Evolutionary conservation across 2,888 invertebrate species (phyloP), one percentile per base, ranked within the genome.

Genomic region (Drosophila formosana): DNA sequence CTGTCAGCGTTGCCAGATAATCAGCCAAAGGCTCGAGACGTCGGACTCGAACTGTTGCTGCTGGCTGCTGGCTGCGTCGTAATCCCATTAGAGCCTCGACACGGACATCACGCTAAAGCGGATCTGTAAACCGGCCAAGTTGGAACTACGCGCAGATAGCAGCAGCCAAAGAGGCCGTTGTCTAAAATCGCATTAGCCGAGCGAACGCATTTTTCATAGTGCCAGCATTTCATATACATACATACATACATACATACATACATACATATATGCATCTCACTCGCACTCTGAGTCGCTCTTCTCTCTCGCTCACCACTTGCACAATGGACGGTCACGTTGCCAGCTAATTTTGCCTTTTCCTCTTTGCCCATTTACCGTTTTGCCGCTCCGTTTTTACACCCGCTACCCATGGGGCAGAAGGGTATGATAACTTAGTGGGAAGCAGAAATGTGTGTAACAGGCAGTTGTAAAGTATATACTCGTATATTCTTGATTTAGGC

Each of bases 1-100:
- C 82, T 83, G 82, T 82, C 82, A 80, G 70, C 83, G 57, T 58
- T 65, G 78, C 52, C 75, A 78, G 84, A 82, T 86, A 82, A 86
- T 83, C 84, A 74, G 87, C 73, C 63, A 66, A 56, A 72, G 72
- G 68, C 77, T 72, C 67, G 62, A 52, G 66, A 68, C 70, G 61
- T 56, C 37, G 56, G 68, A 70, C 72, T 63, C 60, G 2, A 7
- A 6, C 26, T 7, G 8, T n/a, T n/a, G 25, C 30, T 23, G 67
- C 50, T 57, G 67, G 25, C 30, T 23, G 67, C 50, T 57, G 67
- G 53, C 55, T 56, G 73, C 60, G 47, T 52, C 65, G 65, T 78
- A 76, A 76, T 76, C 75, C 68, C 78, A 78, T 76, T 76, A 76
- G 73, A 53, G 64, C 46, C 46, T 37, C 47, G 43, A 72, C 60